Evolutionary conservation across 2,888 invertebrate species (phyloP).

Genomic region (Sinotaia quadrata): DNA sequence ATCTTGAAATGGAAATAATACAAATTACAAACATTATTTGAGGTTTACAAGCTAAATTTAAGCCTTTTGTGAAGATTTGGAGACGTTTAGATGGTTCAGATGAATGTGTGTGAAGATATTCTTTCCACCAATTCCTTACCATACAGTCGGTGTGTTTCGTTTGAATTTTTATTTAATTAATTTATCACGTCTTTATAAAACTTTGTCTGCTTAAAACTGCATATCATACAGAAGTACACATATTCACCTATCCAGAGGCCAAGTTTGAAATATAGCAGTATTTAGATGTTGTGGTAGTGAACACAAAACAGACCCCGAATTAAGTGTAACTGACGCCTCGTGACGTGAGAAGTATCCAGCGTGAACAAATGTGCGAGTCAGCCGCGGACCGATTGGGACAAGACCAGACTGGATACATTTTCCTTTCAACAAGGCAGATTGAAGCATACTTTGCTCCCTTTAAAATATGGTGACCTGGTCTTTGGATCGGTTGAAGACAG

Average conservation of each 20-base stretch:
- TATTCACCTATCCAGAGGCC: neutral
- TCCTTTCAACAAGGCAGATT: too few species aligned
- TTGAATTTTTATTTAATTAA: neutral
- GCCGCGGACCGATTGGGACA: too few species aligned
- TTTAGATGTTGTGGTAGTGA: too few species aligned
- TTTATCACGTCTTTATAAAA: neutral
- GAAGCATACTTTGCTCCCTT: too few species aligned
- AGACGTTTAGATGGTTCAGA: neutral
- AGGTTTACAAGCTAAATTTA: conserved; percentile 4
- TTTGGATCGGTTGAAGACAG: too few species aligned
- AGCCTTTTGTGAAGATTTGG: neutral
- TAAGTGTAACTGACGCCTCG: too few species aligned
- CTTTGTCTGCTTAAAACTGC: neutral
- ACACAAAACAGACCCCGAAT: too few species aligned
- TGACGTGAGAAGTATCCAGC: too few species aligned
- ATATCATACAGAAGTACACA: neutral
- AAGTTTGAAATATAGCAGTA: neutral
- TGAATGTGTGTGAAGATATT: conserved; percentile 3
- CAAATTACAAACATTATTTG: neutral
- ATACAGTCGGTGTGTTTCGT: neutral
- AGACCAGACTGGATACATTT: too few species aligned
- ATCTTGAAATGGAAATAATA: neutral
- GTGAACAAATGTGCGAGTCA: too few species aligned
- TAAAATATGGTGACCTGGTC: too few species aligned
- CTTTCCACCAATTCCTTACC: neutral